A percentile compares a stretch with the other conserved stretches of the same genome.
Evolutionary conservation across 2,113 vertebrate genomes (phyloP).

Genomic region (Caretta caretta): DNA sequence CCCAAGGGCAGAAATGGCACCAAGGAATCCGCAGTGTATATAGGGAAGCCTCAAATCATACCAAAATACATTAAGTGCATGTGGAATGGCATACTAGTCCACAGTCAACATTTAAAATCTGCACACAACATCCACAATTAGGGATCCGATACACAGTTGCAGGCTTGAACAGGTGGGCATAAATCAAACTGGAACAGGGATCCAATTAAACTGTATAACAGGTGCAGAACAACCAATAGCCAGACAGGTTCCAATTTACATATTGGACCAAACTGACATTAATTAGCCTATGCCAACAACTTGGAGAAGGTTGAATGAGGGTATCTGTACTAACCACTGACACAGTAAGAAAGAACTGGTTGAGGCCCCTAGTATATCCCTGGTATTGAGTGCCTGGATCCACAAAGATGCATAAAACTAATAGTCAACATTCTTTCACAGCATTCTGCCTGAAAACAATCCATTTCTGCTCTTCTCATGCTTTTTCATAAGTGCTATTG

Average conservation of each 20-base stretch:
- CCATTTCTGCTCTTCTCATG: background rate
- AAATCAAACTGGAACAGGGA: background rate
- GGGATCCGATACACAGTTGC: background rate
- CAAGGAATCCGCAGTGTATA: background rate
- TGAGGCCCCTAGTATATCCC: background rate
- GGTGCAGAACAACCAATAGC: background rate
- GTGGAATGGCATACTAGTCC: background rate
- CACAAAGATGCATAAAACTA: background rate
- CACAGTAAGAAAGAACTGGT: background rate
- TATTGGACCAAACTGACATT: background rate
- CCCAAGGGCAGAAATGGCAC: accelerated
- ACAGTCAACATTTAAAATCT: background rate
- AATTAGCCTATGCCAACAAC: background rate
- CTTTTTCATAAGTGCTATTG: background rate
- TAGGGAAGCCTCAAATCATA: background rate
- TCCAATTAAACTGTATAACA: background rate
- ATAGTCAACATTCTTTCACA: background rate
- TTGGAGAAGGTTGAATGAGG: background rate
- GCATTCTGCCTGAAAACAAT: background rate
- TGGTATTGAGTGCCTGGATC: background rate
- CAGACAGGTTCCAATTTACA: background rate
- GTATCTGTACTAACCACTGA: background rate
- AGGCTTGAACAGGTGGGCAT: background rate
- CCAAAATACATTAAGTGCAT: background rate
- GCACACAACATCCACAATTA: background rate